phyloP scores from a whole-genome alignment of 1,140 invertebrate species.

The Magallana ariakensis region DNA sequence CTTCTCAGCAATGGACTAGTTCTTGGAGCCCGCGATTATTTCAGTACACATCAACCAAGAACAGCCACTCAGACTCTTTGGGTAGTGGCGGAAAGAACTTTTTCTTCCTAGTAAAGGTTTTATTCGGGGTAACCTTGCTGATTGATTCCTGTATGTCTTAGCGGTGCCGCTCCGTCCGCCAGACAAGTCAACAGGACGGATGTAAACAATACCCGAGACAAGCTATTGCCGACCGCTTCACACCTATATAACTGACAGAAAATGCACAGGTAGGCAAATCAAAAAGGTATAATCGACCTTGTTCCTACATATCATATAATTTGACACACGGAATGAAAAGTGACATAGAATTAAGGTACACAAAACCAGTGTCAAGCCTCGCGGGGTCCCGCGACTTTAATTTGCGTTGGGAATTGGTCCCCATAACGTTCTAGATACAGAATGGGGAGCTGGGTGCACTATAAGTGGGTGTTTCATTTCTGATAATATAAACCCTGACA shows the following conservation, averaged over 20 bases:
- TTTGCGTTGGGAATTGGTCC: neutral
- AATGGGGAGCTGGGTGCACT: neutral
- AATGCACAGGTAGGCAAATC: neutral
- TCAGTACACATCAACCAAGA: too few species aligned
- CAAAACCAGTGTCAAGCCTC: slow-evolving; percentile 3
- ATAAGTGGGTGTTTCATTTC: slow-evolving; percentile 8
- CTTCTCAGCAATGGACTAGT: too few species aligned
- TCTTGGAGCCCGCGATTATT: too few species aligned
- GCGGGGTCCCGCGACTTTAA: neutral
- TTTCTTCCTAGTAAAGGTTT: neutral
- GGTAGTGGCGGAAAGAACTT: neutral
- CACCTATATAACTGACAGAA: slow-evolving; percentile 11
- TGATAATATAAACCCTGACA: slow-evolving; percentile 9
- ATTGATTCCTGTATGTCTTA: neutral
- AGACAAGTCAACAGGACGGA: neutral
- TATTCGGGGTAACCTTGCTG: neutral
- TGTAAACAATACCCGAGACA: neutral
- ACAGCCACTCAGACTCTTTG: too few species aligned
- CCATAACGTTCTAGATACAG: neutral
- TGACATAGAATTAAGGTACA: slow-evolving; percentile 1
- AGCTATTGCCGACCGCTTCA: neutral
- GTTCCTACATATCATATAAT: neutral
- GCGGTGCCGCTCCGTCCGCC: neutral
- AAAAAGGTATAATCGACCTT: slow-evolving; percentile 13
- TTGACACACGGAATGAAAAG: slow-evolving; percentile 28